A percentile compares a stretch with the other conserved stretches of the same genome.
Evolutionary conservation across 2,797 vertebrate species (phyloP).

Genomic region (Neosilurus mollespiculum): DNA sequence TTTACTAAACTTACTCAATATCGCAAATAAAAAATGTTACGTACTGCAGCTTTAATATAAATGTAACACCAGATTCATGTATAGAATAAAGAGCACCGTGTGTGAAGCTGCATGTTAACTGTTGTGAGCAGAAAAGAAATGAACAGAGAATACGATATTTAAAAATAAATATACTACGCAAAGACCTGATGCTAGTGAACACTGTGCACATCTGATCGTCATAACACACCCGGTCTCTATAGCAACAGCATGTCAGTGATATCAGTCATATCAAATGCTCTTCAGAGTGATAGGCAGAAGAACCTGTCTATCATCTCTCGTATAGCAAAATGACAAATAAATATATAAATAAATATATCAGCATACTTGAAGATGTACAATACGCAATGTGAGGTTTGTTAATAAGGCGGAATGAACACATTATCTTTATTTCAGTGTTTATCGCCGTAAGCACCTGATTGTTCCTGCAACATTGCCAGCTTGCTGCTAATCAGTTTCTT

Average conservation of each 20-base stretch:
- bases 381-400: not conserved
- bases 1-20: not conserved
- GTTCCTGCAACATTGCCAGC: slow-evolving; percentile 1
- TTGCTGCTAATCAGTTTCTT: not conserved
- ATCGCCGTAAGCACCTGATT: not conserved
- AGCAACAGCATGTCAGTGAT: slow-evolving; percentile 49
- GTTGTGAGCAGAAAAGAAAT: slow-evolving; percentile 62
- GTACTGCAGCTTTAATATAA: slow-evolving; percentile 51
- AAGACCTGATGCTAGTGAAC: slow-evolving; percentile 71
- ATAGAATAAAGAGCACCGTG: slow-evolving; percentile 59
- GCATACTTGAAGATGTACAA: slow-evolving; percentile 5
- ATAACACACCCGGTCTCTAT: slow-evolving; percentile 30
- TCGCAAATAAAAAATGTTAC: not conserved
- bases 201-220: slow-evolving; percentile 68
- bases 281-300: not conserved
- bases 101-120: slow-evolving; percentile 70
- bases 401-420: not conserved
- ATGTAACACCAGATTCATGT: slow-evolving; percentile 54
- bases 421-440: not conserved
- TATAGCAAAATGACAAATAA: not conserved
- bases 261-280: slow-evolving; percentile 21
- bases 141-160: slow-evolving; percentile 36
- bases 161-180: slow-evolving; percentile 50
- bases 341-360: not conserved
- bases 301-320: not conserved